Percentiles rank a stretch among this genome's conserved stretches.
phyloP scores from a whole-genome alignment of 2,797 vertebrate species.

The Cygnus olor region DNA sequence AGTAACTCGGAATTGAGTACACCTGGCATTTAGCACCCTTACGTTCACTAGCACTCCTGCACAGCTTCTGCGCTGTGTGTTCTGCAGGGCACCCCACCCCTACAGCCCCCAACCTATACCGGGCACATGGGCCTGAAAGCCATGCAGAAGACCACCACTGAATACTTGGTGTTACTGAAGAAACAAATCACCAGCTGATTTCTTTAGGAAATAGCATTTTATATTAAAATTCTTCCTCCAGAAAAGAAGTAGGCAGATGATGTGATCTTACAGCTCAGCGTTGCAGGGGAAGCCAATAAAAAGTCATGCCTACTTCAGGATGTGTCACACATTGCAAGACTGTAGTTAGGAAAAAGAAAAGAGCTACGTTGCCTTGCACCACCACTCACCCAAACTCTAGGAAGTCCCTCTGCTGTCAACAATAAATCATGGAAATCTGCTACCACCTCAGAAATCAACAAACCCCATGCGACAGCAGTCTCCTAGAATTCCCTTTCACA shows the following conservation, averaged over 20 bases:
- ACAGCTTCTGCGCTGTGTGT: rapidly evolving
- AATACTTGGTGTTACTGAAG: background rate
- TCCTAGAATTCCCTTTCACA: background rate
- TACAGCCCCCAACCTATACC: background rate
- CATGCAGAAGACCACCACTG: background rate
- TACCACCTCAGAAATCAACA: background rate
- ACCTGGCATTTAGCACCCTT: background rate
- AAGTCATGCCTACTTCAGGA: background rate
- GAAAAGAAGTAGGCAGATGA: background rate
- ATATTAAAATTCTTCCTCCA: background rate
- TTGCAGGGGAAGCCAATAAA: background rate
- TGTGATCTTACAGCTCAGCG: background rate
- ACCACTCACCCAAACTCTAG: background rate
- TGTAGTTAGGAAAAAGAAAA: background rate
- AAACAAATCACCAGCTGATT: background rate
- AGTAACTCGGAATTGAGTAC: background rate
- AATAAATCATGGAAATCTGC: background rate
- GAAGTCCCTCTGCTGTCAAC: background rate
- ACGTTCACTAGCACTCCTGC: background rate
- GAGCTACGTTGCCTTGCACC: background rate
- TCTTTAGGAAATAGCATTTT: background rate
- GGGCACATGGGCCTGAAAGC: no score
- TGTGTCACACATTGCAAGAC: background rate
- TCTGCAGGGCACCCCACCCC: no score
- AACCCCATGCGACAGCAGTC: background rate